Base-by-base conservation (phyloP, 2,888 invertebrate genomes). In the Asteroscopus sphinx region DNA sequence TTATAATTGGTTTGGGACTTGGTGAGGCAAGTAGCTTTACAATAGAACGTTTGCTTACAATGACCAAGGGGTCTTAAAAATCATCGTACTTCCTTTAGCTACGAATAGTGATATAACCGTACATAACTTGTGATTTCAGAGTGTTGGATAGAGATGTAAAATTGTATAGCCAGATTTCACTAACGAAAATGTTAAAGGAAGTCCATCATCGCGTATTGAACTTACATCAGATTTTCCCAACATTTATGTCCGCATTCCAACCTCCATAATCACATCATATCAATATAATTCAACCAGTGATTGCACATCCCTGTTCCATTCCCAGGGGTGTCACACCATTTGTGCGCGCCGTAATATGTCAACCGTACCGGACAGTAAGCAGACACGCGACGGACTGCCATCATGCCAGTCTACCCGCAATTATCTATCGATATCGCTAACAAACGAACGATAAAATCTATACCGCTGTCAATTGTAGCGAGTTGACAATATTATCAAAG, bases 311-410 rank as follows among this genome's bases (percentile, higher is more conserved):
- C 51, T 56, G 41, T n/a, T 2, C 0, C 5, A 5, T 3, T 64
- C 76, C 58, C 65, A 28, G 39, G 74, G 60, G 70, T 41, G 37
- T 45, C 47, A 21, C 51, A 54, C 51, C 42, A 65, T 60, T 63
- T 62, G 68, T 37, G 46, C 13, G 53, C 30, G 11, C 35, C 42
- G 58, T 62, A 53, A 62, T 45, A 73, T 53, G 70, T 70, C 70
- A 58, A 15, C 15, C 44, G 28, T 68, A 76, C 69, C 44, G 28
- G 71, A 76, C 69, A 48, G 33, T 78, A 76, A 77, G 62, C 48
- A 53, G 78, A 78, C 76, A 58, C 26, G 68, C 37, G 65, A 77
- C 35, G 35, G 78, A 73, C 71, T 52, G 48, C 8, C n/a, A n/a
- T n/a, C n/a, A n/a, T n/a, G n/a, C n/a, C 49, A 26, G 54, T 59